Evolutionary conservation across 1,140 invertebrate genomes (phyloP).

Genomic region (Berghia stephanieae): DNA sequence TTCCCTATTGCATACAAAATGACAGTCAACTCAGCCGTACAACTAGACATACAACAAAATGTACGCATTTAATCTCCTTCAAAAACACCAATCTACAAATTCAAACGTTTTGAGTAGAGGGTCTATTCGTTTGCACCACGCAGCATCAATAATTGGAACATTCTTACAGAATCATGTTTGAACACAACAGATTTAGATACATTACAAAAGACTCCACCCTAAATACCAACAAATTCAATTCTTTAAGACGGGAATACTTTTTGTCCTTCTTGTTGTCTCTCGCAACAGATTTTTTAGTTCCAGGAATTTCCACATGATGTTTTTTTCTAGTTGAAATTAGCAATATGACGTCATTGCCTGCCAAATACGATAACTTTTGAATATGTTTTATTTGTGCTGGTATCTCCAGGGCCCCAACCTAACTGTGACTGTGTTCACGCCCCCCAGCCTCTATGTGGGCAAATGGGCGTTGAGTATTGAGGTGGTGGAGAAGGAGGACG

Average conservation of each 20-base stretch:
- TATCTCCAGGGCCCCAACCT: slow-evolving; percentile 28
- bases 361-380: background rate
- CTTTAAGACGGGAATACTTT: background rate
- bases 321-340: background rate
- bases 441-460: slow-evolving; percentile 80
- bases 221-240: too few species aligned
- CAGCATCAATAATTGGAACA: too few species aligned
- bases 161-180: too few species aligned
- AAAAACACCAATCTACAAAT: too few species aligned
- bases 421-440: slow-evolving; percentile 47
- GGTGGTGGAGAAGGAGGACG: slow-evolving; percentile 75
- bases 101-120: too few species aligned
- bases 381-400: background rate
- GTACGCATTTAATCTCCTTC: too few species aligned
- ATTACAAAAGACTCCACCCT: too few species aligned
- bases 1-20: too few species aligned
- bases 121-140: too few species aligned
- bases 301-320: background rate
- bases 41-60: too few species aligned
- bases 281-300: background rate
- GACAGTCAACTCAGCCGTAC: too few species aligned
- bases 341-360: background rate
- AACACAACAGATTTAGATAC: too few species aligned
- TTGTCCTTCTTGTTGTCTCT: background rate
- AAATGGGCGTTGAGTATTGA: slow-evolving; percentile 88